These are phyloP conservation scores for Bambusicola thoracicus DNA, from an alignment of 2,113 vertebrate species.

Conservation along the genomic window DNA sequence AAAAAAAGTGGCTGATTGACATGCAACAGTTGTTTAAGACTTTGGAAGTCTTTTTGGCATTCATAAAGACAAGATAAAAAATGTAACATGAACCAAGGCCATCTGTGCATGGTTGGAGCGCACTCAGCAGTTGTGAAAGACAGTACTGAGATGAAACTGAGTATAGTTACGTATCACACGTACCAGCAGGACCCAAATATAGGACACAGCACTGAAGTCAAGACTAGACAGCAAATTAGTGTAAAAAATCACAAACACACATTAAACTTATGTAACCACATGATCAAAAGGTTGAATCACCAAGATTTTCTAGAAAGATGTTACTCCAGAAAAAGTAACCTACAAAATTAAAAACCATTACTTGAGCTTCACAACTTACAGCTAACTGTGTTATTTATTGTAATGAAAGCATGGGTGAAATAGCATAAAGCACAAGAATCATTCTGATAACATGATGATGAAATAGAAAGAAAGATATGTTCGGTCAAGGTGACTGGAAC, in stretches of 20 bases:
- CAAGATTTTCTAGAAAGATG: background rate
- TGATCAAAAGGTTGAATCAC: background rate
- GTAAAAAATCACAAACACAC: background rate
- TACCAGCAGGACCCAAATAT: background rate
- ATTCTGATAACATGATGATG: background rate
- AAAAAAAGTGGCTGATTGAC: constrained; percentile 30
- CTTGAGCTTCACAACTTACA: background rate
- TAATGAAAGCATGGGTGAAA: background rate
- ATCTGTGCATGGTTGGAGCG: background rate
- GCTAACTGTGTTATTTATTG: background rate
- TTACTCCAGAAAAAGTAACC: background rate
- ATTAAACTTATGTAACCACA: background rate
- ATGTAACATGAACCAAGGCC: constrained; percentile 22
- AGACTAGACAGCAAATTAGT: background rate
- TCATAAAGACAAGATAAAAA: constrained; percentile 51
- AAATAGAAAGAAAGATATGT: background rate
- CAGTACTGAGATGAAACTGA: background rate
- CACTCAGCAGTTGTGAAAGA: background rate
- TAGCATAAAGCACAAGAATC: background rate
- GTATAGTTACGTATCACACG: background rate
- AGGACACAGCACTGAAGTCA: background rate
- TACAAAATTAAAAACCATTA: background rate
- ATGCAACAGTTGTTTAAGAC: constrained; percentile 32
- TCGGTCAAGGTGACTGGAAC: background rate
- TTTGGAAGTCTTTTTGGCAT: background rate